phyloP scores from a whole-genome alignment of 2,113 vertebrate species.

The Cervus canadensis region DNA sequence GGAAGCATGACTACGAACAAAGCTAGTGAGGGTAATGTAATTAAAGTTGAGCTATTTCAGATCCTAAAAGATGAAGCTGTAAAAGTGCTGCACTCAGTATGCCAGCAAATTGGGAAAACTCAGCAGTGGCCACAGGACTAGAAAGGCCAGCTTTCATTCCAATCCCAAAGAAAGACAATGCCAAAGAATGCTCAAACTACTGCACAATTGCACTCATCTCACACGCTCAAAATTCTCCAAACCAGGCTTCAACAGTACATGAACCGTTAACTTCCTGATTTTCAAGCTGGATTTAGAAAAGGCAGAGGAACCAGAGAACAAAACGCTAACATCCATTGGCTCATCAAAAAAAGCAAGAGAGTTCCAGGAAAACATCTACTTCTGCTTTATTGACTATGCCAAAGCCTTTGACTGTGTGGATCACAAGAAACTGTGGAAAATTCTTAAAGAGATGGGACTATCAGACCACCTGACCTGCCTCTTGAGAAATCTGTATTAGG shows the following conservation, averaged over 20 bases:
- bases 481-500: neutral
- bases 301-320: neutral
- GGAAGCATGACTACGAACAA: neutral
- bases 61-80: neutral
- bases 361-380: neutral
- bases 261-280: accelerated
- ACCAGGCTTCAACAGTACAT: neutral
- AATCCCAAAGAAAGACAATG: neutral
- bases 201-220: neutral
- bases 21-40: neutral
- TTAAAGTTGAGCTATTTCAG: neutral
- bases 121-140: neutral
- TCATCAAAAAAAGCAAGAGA: neutral
- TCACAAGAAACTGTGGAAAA: neutral
- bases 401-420: neutral
- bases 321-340: neutral
- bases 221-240: neutral
- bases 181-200: neutral
- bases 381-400: neutral
- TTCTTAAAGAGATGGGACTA: neutral
- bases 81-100: neutral
- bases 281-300: neutral
- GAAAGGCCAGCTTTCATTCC: neutral
- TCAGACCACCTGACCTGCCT: neutral
- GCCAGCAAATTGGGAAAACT: neutral